phyloP scores from a whole-genome alignment of 2,888 invertebrate species.

The Ceramica pisi region DNA sequence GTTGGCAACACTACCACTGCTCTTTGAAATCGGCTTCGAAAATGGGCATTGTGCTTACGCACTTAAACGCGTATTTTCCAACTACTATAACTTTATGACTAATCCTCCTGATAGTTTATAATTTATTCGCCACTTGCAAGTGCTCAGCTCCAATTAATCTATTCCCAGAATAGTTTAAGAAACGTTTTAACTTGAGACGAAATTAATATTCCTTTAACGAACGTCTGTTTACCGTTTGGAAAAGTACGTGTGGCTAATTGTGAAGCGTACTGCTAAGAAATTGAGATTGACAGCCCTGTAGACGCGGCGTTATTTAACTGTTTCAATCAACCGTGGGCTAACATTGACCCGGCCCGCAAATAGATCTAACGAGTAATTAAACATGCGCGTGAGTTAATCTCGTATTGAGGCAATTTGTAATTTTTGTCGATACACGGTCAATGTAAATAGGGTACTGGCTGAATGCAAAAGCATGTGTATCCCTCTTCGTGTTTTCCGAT shows the following conservation, averaged over 20 bases:
- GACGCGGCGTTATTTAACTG: slow-evolving; percentile 71
- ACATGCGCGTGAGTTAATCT: slow-evolving; percentile 57
- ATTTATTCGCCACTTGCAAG: slow-evolving; percentile 30
- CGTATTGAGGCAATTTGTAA: slow-evolving; percentile 47
- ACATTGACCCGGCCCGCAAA: slow-evolving; percentile 83
- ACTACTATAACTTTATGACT: slow-evolving; percentile 35
- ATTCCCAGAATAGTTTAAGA: slow-evolving; percentile 39
- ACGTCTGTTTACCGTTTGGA: slow-evolving; percentile 62
- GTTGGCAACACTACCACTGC: slow-evolving; percentile 40
- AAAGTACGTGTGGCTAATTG: slow-evolving; percentile 74
- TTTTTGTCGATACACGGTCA: slow-evolving; percentile 43
- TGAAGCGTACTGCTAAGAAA: slow-evolving; percentile 67
- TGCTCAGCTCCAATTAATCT: slow-evolving; percentile 38
- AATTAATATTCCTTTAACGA: slow-evolving; percentile 58
- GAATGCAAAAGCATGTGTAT: slow-evolving; percentile 13
- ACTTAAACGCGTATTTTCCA: slow-evolving; percentile 21
- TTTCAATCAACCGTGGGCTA: slow-evolving; percentile 79
- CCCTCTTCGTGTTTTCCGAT: background rate
- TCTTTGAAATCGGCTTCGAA: slow-evolving; percentile 37
- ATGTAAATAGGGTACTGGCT: slow-evolving; percentile 21
- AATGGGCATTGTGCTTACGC: slow-evolving; percentile 40
- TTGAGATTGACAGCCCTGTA: slow-evolving; percentile 77
- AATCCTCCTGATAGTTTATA: slow-evolving; percentile 39
- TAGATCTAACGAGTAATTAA: slow-evolving; percentile 72
- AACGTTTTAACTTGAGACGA: slow-evolving; percentile 29